Evolutionary conservation across 2,797 vertebrate genomes (phyloP), one percentile per base, ranked within the genome.

Genomic region (Borostomias antarcticus): DNA sequence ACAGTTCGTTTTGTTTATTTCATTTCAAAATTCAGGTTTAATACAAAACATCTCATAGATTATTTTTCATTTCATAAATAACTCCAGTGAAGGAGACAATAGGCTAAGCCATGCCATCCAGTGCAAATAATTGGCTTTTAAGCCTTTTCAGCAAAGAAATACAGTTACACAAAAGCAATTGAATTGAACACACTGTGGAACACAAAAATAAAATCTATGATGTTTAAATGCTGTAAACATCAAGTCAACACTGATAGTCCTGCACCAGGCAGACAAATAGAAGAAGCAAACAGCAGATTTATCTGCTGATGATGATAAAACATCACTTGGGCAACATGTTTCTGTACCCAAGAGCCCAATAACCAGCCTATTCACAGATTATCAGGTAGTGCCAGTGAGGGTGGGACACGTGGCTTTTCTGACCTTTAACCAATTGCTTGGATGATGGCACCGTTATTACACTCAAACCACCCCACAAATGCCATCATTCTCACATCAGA

Each of bases 181-280:
- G 32, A n/a, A n/a, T n/a, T n/a, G n/a, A 62, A 68, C 68, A 65
- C 45, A 51, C 57, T 60, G 64, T 45, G 65, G 71, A 74, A 84
- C 76, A 87, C 56, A 86, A 78, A 78, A 84, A 84, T 74, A 85
- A 85, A 69, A 79, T 69, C 67, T 82, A 58, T 52, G 62, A 81
- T 76, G 79, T n/a, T 45, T 45, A 45, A 45, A 45, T 67, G 67
- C 58, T 83, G 87, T 87, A 87, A 86, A 88, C 67, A 88, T 47
- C 64, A 82, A 78, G 82, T 58, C 48, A 87, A 88, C 85, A 87
- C 64, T 85, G 70, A 81, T 70, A 57, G 62, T 62, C 85, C 89
- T 91, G 91, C 91, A 69, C 91, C 91, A 70, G 91, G 89, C 88
- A 93, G 90, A 90, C 85, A 59, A 61, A 58, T 35, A 68, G 40